These are phyloP conservation scores for Pogonophryne albipinna DNA, from an alignment of 2,797 vertebrate genomes.

Conservation along the genomic window DNA sequence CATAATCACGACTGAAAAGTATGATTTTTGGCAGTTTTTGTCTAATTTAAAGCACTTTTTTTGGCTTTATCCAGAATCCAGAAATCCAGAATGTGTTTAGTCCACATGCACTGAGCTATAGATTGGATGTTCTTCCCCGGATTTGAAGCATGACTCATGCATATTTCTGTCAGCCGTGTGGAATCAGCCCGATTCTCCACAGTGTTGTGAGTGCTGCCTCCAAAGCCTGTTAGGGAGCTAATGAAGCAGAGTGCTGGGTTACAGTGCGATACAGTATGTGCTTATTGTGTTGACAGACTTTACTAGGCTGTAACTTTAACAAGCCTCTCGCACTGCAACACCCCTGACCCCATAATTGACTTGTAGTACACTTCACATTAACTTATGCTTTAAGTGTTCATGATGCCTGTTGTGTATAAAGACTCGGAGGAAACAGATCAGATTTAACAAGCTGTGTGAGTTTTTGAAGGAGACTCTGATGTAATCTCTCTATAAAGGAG, in stretches of 20 bases:
- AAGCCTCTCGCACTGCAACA: conserved; percentile 15
- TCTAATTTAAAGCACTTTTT: not conserved
- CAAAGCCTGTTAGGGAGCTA: conserved; percentile 32
- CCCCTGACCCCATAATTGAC: conserved; percentile 40
- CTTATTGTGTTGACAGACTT: conserved; percentile 40
- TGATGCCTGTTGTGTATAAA: conserved; percentile 18
- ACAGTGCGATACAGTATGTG: conserved; percentile 39
- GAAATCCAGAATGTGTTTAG: conserved; percentile 4
- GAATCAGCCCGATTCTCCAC: not conserved
- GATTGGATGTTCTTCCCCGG: not conserved
- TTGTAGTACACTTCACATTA: conserved; percentile 61
- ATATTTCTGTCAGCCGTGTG: conserved; percentile 12
- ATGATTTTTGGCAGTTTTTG: not conserved
- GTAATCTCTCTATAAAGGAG: conserved; percentile 44
- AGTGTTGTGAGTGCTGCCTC: conserved; percentile 21
- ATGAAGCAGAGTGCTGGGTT: conserved; percentile 50
- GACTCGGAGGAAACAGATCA: conserved; percentile 45
- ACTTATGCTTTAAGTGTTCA: conserved; percentile 37
- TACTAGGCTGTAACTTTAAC: conserved; percentile 62
- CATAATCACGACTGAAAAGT: not conserved
- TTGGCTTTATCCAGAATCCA: not conserved
- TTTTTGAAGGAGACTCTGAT: conserved; percentile 57
- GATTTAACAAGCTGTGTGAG: conserved; percentile 65
- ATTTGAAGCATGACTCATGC: conserved; percentile 43
- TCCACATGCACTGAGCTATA: conserved; percentile 1